Evolutionary conservation across 2,888 invertebrate species (phyloP), one percentile per base, ranked within the genome.

Genomic region (Chaitophorus viminalis): DNA sequence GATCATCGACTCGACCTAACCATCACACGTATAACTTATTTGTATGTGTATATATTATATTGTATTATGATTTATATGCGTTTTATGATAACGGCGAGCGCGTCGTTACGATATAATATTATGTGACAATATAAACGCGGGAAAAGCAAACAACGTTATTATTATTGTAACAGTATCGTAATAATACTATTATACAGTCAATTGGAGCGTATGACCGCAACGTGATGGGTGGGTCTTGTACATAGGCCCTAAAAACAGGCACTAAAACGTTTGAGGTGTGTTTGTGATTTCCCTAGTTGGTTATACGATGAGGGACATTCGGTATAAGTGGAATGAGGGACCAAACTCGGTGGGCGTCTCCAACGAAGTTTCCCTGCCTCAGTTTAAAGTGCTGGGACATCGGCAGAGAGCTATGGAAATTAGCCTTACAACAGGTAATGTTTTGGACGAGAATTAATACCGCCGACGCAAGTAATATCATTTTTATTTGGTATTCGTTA

Each of bases 281-380:
- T 82, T 79, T 88, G 79, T 88, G 75, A 85, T 89, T 89, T 89
- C 92, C 93, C 93, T 95, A 98, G 98, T 97, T 95, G 98, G 97
- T 94, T 98, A 98, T 95, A 97, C 97, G 93, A 97, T 97, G 97
- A 94, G 96, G 94, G 97, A 98, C 95, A 97, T 97, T 94, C 95
- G 97, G 92, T 98, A 98, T 95, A 96, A 96, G 93, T 98, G 98
- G 98, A 96, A 97, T 94, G 96, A 97, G 93, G 97, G 97, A 91
- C 95, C 96, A 92, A 95, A 96, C 94, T 97, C 97, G 92, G 97
- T 98, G 93, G 97, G 97, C 93, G 97, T 98, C 92, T 97, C 97
- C 93, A 96, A 95, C 93, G 97, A 97, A 93, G 97, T 98, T 93
- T 97, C 97, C 92, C 95, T 98, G 93, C 98, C 98, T 93, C 98